Percentiles rank a stretch among this genome's conserved stretches.
Conservation (phyloP, 2,888 invertebrate genomes). For the Rugalucina vietnamica region DNA sequence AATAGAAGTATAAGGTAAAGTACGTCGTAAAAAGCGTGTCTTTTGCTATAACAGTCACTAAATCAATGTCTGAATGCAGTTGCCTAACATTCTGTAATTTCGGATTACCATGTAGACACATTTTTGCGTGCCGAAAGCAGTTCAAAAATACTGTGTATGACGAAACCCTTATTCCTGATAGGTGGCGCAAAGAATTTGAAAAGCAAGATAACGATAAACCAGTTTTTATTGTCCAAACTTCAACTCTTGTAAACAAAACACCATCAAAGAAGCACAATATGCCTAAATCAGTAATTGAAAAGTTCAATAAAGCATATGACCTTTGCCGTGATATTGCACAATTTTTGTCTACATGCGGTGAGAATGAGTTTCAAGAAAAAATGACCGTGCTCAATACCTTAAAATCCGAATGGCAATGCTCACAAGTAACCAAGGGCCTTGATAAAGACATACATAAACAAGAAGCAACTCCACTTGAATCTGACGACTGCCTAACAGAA, state of each 20-base stretch:
- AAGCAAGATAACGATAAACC: background rate
- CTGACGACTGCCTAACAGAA: background rate
- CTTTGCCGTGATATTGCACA: background rate
- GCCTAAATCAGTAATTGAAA: background rate
- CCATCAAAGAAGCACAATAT: background rate
- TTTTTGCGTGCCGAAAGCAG: slow-evolving; percentile 7
- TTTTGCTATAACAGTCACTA: background rate
- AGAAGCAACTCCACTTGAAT: background rate
- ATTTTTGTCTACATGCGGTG: background rate
- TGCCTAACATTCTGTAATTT: background rate
- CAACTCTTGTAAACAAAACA: background rate
- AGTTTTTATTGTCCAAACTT: background rate
- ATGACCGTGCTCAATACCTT: background rate
- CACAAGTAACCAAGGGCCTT: background rate
- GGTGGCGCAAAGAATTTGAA: slow-evolving; percentile 4
- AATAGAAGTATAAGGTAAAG: background rate
- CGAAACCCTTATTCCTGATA: background rate
- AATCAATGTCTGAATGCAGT: background rate
- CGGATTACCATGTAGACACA: background rate
- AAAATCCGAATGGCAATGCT: background rate
- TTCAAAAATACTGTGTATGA: background rate
- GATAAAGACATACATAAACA: too few species aligned
- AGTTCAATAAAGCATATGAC: slow-evolving; percentile 4
- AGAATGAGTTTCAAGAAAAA: background rate
- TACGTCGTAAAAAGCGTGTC: background rate